These are phyloP conservation scores for Muscina levida DNA, from an alignment of 2,888 invertebrate genomes.

Conservation along the genomic window DNA sequence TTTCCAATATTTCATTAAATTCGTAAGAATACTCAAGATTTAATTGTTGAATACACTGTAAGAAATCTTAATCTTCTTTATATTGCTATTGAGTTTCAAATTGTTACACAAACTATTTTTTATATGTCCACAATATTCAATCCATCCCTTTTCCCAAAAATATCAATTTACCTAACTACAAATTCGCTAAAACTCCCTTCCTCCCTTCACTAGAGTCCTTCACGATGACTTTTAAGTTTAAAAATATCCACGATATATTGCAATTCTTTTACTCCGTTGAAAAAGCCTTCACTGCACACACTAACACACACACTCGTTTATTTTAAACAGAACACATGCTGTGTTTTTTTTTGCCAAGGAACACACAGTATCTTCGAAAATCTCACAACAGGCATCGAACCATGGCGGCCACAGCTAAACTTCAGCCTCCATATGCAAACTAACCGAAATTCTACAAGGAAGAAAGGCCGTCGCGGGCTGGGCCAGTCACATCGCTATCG, in stretches of 20 bases:
- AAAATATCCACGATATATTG: constrained; percentile 12
- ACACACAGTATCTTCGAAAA: not conserved
- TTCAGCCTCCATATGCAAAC: not conserved
- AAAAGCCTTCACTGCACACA: too few relatives aligned
- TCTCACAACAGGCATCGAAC: constrained; percentile 10
- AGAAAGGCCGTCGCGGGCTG: not conserved
- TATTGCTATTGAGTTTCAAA: too few relatives aligned
- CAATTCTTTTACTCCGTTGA: not conserved
- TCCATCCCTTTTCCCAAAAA: not conserved
- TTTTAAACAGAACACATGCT: constrained; percentile 19
- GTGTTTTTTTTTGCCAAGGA: not conserved
- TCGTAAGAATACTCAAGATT: too few relatives aligned
- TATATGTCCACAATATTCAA: too few relatives aligned
- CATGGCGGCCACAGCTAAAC: not conserved
- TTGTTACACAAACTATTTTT: too few relatives aligned
- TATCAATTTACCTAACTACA: constrained; percentile 17
- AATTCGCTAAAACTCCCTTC: too few relatives aligned
- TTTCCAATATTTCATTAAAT: too few relatives aligned
- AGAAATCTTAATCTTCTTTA: too few relatives aligned
- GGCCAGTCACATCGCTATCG: too few relatives aligned
- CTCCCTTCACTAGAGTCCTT: not conserved
- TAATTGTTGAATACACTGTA: too few relatives aligned
- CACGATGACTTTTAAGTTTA: constrained; percentile 2
- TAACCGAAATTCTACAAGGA: too few relatives aligned
- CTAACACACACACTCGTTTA: too few relatives aligned